Evolutionary conservation across 2,113 vertebrate genomes (phyloP).

Genomic region (Cavia aperea): DNA sequence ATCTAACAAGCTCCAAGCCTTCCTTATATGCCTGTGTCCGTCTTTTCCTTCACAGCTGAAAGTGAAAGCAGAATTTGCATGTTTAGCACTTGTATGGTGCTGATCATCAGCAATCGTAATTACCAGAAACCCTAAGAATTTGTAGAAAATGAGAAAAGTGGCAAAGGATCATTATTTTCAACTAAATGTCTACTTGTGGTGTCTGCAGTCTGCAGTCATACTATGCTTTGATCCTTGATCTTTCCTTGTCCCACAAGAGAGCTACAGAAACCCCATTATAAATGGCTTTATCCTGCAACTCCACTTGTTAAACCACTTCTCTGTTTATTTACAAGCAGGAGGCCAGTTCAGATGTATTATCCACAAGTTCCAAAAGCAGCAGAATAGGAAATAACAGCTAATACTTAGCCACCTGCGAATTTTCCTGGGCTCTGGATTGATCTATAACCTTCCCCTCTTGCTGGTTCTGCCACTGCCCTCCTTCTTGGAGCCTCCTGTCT

Average conservation of each 20-base stretch:
- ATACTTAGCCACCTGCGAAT: background rate
- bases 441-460: background rate
- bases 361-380: background rate
- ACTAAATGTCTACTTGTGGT: background rate
- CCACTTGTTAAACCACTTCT: background rate
- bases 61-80: background rate
- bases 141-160: background rate
- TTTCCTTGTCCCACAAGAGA: conserved; percentile 24
- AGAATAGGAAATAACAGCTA: background rate
- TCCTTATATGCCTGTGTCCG: background rate
- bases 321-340: background rate
- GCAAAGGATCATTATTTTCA: background rate
- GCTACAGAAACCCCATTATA: background rate
- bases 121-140: background rate
- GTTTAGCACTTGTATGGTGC: background rate
- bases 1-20: background rate
- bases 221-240: background rate
- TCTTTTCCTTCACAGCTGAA: background rate
- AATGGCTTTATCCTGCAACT: background rate
- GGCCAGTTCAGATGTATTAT: background rate
- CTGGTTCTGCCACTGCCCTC: background rate
- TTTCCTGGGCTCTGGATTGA: background rate
- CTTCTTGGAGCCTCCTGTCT: background rate
- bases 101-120: background rate
- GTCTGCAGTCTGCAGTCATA: background rate